phyloP scores from a whole-genome alignment of 2,797 vertebrate species.

The Emys orbicularis region DNA sequence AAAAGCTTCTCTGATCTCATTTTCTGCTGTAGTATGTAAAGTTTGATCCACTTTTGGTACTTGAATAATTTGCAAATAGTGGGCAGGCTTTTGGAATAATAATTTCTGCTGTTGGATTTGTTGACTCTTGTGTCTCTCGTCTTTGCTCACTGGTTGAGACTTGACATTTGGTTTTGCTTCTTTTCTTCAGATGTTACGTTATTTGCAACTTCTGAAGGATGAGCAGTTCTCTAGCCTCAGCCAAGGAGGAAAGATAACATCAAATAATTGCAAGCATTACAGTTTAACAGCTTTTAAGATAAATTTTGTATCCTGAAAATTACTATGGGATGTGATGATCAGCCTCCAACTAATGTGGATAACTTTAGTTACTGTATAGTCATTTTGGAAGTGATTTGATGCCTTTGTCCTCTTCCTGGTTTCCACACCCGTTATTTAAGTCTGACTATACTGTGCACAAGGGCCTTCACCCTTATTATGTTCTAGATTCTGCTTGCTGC shows the following conservation, averaged over 20 bases:
- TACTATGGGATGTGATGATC: too few relatives aligned
- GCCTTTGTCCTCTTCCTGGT: background rate
- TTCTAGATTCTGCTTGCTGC: background rate
- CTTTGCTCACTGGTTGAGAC: background rate
- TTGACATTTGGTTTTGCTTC: background rate
- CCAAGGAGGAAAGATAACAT: background rate
- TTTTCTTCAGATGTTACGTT: background rate
- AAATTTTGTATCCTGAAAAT: background rate
- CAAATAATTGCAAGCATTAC: background rate
- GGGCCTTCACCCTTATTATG: rapidly evolving
- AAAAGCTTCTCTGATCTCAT: background rate
- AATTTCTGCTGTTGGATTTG: background rate
- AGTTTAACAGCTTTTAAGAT: background rate
- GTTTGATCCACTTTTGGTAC: background rate
- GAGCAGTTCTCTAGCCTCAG: background rate
- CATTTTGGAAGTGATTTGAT: background rate
- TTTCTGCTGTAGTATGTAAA: background rate
- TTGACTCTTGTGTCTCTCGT: background rate
- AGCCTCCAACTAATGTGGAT: background rate
- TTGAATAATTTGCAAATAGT: rapidly evolving
- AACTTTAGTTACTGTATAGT: background rate
- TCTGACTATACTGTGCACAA: background rate
- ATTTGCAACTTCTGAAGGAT: background rate
- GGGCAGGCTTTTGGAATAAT: background rate
- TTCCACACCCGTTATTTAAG: background rate